Evolutionary conservation across 2,113 vertebrate species (phyloP).

Genomic region (Coturnix japonica): DNA sequence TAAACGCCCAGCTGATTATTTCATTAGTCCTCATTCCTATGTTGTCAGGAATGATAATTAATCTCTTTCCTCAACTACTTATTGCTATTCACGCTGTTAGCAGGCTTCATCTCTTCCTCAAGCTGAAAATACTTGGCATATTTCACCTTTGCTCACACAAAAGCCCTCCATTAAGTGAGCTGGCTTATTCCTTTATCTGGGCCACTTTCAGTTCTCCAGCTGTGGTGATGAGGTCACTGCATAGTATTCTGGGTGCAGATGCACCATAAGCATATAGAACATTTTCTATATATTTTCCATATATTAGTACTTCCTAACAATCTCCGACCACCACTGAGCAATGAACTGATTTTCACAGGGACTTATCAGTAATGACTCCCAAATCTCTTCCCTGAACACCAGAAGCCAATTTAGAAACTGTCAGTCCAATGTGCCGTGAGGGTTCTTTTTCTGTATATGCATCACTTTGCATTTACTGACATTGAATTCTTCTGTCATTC

Average conservation of each 20-base stretch:
- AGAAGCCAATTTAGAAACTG: conserved; percentile 32
- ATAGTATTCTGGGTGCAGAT: not conserved
- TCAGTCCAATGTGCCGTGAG: not conserved
- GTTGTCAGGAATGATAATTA: conserved; percentile 43
- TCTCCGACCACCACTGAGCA: not conserved
- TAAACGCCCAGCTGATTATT: conserved; percentile 40
- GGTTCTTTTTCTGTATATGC: not conserved
- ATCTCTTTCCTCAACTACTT: conserved; percentile 31
- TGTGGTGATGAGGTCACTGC: not conserved
- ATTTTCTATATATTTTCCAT: too few species aligned
- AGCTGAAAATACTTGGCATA: not conserved
- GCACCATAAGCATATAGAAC: not conserved
- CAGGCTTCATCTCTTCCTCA: conserved; percentile 6
- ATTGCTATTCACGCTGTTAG: conserved; percentile 8
- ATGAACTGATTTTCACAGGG: conserved; percentile 39
- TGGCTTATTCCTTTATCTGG: not conserved
- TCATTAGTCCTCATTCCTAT: conserved; percentile 50
- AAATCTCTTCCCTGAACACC: conserved; percentile 8
- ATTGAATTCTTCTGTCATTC: conserved; percentile 29
- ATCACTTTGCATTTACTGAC: conserved; percentile 39
- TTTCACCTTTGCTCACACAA: not conserved
- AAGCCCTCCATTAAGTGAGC: not conserved
- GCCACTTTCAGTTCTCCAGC: not conserved
- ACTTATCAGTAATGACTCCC: not conserved
- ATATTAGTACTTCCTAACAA: conserved; percentile 26